These are phyloP conservation scores for Perithous albicinctus DNA, from an alignment of 2,888 invertebrate species.

Conservation along the genomic window DNA sequence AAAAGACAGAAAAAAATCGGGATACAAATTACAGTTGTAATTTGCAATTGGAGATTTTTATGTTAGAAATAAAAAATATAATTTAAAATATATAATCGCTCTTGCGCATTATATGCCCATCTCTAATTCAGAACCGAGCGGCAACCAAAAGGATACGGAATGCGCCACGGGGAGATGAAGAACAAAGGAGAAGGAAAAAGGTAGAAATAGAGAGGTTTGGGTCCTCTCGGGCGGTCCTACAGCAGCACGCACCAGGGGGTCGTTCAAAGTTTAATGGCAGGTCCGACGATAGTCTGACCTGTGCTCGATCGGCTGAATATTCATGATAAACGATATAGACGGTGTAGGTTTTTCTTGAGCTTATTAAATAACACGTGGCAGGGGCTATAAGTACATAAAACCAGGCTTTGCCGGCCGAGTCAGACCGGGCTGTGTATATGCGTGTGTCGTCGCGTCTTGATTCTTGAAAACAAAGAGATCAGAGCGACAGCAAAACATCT, in stretches of 20 bases:
- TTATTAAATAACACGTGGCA: background rate
- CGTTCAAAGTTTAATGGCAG: conserved; percentile 53
- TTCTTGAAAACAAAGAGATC: conserved; percentile 21
- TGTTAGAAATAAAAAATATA: too few species aligned
- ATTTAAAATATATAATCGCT: too few species aligned
- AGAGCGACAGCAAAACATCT: too few species aligned
- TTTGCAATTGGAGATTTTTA: too few species aligned
- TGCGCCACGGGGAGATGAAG: conserved; percentile 42
- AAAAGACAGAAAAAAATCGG: too few species aligned
- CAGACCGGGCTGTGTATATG: background rate
- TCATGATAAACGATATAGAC: background rate
- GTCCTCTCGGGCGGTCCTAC: conserved; percentile 23
- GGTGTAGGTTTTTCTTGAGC: background rate
- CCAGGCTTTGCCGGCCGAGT: background rate
- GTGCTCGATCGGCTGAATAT: conserved; percentile 3
- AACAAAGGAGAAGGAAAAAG: conserved; percentile 1
- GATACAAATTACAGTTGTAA: too few species aligned
- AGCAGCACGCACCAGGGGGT: conserved; percentile 52
- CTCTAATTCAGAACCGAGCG: background rate
- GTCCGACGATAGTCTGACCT: conserved; percentile 36
- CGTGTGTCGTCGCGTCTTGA: conserved; percentile 11
- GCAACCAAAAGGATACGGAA: conserved; percentile 21
- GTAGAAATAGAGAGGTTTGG: conserved; percentile 31
- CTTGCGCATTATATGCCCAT: too few species aligned
- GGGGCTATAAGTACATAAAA: background rate